Evolutionary conservation across 2,888 invertebrate genomes (phyloP).

Genomic region (Ferdinandea cuprea): DNA sequence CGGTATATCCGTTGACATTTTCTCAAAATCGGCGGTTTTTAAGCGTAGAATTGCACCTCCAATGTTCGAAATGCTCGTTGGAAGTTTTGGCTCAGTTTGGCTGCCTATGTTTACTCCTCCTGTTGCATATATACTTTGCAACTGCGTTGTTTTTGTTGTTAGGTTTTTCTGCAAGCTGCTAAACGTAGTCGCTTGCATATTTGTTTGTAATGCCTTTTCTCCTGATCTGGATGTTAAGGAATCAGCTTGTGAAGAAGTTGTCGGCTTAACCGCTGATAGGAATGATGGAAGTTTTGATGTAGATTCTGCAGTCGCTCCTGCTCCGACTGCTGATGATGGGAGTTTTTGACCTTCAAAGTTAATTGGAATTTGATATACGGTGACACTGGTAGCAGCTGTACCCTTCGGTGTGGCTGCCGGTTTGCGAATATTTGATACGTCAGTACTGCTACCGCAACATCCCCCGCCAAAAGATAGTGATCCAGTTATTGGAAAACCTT

Average conservation of each 20-base stretch:
- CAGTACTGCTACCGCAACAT: neutral
- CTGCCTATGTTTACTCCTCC: slow-evolving; percentile 9
- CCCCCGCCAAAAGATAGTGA: slow-evolving; percentile 71
- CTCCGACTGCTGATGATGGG: slow-evolving; percentile 30
- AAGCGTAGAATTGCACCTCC: slow-evolving; percentile 87
- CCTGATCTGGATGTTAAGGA: slow-evolving; percentile 10
- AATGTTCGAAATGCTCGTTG: slow-evolving; percentile 87
- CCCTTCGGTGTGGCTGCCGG: slow-evolving; percentile 14
- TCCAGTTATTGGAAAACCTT: slow-evolving; percentile 75
- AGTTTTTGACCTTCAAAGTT: slow-evolving; percentile 66
- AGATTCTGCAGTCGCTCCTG: slow-evolving; percentile 17
- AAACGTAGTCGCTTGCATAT: slow-evolving; percentile 50
- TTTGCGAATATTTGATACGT: slow-evolving; percentile 11
- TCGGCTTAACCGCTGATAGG: slow-evolving; percentile 37
- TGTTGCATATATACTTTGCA: slow-evolving; percentile 2
- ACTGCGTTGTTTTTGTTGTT: slow-evolving; percentile 29
- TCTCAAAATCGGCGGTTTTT: slow-evolving; percentile 88
- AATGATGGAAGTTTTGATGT: slow-evolving; percentile 62
- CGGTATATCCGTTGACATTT: slow-evolving; percentile 76
- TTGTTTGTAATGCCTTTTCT: slow-evolving; percentile 39
- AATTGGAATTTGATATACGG: slow-evolving; percentile 75
- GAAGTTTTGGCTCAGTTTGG: slow-evolving; percentile 81
- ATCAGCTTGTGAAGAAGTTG: slow-evolving; percentile 8
- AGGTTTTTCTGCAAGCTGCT: slow-evolving; percentile 63
- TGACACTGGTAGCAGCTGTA: neutral